These are phyloP conservation scores for Drosophila prosaltans DNA, from an alignment of 1,140 invertebrate genomes.

Conservation along the genomic window DNA sequence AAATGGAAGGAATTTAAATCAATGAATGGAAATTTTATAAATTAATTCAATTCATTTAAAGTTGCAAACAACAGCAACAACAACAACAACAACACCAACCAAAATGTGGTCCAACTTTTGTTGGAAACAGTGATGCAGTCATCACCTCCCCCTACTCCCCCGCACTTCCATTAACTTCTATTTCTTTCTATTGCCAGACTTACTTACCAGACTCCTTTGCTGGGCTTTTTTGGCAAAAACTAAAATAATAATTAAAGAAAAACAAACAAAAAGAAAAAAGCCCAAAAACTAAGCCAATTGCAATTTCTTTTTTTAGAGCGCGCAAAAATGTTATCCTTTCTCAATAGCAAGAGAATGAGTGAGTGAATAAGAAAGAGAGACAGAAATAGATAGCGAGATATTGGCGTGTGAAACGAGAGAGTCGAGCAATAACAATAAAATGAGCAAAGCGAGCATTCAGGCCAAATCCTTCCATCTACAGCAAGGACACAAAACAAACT, in stretches of 20 bases:
- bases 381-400: slow-evolving; percentile 5
- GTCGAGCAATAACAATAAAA: slow-evolving; percentile 2
- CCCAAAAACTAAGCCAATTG: background rate
- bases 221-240: background rate
- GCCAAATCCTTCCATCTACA: slow-evolving; percentile 55
- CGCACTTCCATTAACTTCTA: too few species aligned
- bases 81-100: too few species aligned
- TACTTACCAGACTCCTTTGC: background rate
- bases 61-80: background rate
- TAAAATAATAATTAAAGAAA: background rate
- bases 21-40: slow-evolving; percentile 41
- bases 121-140: background rate
- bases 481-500: slow-evolving; percentile 74
- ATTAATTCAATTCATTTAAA: slow-evolving; percentile 65
- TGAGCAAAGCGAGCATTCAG: slow-evolving; percentile 30
- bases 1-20: slow-evolving; percentile 10
- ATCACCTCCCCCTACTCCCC: background rate
- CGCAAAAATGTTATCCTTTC: slow-evolving; percentile 12
- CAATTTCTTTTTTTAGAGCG: background rate
- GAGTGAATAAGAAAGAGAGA: slow-evolving; percentile 8
- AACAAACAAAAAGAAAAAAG: background rate
- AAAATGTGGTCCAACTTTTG: too few species aligned
- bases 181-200: background rate
- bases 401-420: slow-evolving; percentile 25
- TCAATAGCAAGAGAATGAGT: slow-evolving; percentile 10